Percentiles rank a stretch among this genome's conserved stretches.
Evolutionary conservation across 1,140 invertebrate species (phyloP).

Genomic region (Harpegnathos saltator): DNA sequence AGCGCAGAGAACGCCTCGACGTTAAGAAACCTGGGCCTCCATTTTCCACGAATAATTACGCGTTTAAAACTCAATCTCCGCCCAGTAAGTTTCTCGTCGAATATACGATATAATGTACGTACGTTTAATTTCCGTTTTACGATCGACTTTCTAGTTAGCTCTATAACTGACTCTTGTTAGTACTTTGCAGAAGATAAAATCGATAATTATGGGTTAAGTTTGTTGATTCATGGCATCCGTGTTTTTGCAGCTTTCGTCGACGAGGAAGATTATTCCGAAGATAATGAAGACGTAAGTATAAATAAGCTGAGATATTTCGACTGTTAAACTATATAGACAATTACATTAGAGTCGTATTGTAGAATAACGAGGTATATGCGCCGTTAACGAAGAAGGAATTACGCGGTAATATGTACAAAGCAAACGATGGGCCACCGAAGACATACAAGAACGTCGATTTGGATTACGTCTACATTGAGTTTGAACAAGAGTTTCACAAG

Average conservation of each 20-base stretch:
- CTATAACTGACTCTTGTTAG: neutral
- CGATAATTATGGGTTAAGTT: neutral
- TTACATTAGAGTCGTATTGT: conserved; percentile 41
- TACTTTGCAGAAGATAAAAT: neutral
- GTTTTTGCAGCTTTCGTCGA: conserved; percentile 6
- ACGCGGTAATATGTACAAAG: conserved; percentile 69
- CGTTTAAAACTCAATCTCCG: conserved; percentile 83
- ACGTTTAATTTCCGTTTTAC: conserved; percentile 4
- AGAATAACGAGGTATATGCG: conserved; percentile 70
- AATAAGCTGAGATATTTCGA: neutral
- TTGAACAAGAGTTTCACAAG: conserved; percentile 85
- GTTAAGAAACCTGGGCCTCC: conserved; percentile 97
- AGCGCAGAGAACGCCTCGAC: conserved; percentile 94
- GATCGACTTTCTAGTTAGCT: neutral
- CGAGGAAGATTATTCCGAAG: conserved; percentile 32
- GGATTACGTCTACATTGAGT: conserved; percentile 89
- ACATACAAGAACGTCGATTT: conserved; percentile 88
- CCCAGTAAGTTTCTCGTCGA: conserved; percentile 28
- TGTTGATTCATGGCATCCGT: neutral
- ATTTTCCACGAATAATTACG: conserved; percentile 88
- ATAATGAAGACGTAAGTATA: conserved; percentile 53
- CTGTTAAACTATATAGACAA: neutral
- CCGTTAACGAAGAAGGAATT: conserved; percentile 85
- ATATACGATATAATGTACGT: neutral
- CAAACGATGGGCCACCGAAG: conserved; percentile 78